Conservation (phyloP, 2,888 invertebrate genomes). For the Orchesellides sinensis region DNA sequence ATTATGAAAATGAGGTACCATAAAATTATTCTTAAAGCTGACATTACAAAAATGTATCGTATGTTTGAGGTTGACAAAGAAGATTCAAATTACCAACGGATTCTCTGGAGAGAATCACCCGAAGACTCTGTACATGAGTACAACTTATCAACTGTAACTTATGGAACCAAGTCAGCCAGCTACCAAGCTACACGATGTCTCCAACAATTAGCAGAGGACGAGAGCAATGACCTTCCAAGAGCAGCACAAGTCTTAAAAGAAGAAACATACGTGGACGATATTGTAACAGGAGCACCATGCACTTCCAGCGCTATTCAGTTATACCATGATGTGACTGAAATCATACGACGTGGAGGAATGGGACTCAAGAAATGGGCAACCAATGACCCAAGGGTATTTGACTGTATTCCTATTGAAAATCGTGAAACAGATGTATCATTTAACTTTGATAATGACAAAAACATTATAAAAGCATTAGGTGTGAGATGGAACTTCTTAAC, state of each 20-base stretch:
- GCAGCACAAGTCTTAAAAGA: conserved; percentile 60
- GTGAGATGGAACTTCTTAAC: conserved; percentile 36
- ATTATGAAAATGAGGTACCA: conserved; percentile 75
- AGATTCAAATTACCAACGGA: conserved; percentile 75
- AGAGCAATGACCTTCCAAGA: conserved; percentile 41
- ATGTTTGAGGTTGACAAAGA: conserved; percentile 75
- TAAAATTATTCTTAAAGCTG: conserved; percentile 75
- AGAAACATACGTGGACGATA: conserved; percentile 76
- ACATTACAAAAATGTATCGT: conserved; percentile 77
- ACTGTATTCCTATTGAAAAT: conserved; percentile 18
- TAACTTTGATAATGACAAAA: conserved; percentile 22
- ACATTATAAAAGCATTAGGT: conserved; percentile 42
- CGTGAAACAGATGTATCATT: conserved; percentile 8
- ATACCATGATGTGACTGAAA: too few species aligned
- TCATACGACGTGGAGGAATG: not conserved
- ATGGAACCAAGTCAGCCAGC: conserved; percentile 75
- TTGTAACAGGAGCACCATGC: conserved; percentile 18
- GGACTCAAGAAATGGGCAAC: conserved; percentile 56
- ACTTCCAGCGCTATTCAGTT: not conserved
- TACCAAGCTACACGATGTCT: conserved; percentile 75
- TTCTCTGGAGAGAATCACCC: conserved; percentile 76
- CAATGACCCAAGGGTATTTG: conserved; percentile 21
- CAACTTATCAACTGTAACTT: conserved; percentile 75
- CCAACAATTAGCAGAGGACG: conserved; percentile 74
- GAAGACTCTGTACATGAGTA: conserved; percentile 65